These are phyloP conservation scores for Baronia brevicornis DNA, from an alignment of 2,888 invertebrate genomes.

Conservation along the genomic window DNA sequence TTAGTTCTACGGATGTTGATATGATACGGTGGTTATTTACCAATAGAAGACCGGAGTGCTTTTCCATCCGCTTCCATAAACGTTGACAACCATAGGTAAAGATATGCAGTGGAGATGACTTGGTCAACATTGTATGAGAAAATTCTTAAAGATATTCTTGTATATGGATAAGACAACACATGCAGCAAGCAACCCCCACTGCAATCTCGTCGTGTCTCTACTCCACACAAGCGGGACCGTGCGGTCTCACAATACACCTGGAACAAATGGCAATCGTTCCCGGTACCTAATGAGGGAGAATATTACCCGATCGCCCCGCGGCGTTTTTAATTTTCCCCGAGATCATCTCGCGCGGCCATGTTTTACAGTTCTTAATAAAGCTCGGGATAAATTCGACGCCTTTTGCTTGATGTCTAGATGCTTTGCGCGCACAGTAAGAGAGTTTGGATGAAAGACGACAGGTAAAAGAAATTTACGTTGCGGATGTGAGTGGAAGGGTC, in stretches of 20 bases:
- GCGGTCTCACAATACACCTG: conserved; percentile 54
- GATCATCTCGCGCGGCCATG: conserved; percentile 48
- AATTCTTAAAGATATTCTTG: too few species aligned
- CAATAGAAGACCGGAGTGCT: too few species aligned
- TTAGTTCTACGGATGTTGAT: too few species aligned
- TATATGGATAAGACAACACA: neutral
- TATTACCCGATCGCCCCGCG: conserved; percentile 65
- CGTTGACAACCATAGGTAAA: too few species aligned
- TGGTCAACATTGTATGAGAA: too few species aligned
- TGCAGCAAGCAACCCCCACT: conserved; percentile 6
- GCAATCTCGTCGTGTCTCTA: conserved; percentile 12
- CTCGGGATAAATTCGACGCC: conserved; percentile 10
- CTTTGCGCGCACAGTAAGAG: too few species aligned
- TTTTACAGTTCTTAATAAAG: conserved; percentile 12
- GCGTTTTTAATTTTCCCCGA: conserved; percentile 72
- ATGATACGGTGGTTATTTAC: too few species aligned
- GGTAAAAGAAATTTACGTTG: too few species aligned
- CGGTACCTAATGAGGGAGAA: conserved; percentile 49
- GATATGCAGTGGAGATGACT: too few species aligned
- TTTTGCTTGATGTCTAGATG: conserved; percentile 9
- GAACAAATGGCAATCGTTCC: conserved; percentile 47
- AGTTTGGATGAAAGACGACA: too few species aligned
- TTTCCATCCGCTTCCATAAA: too few species aligned
- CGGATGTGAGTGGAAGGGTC: too few species aligned
- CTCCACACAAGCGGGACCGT: conserved; percentile 13